Conservation (phyloP, 2,888 invertebrate genomes). For the Subacronicta megacephala region DNA sequence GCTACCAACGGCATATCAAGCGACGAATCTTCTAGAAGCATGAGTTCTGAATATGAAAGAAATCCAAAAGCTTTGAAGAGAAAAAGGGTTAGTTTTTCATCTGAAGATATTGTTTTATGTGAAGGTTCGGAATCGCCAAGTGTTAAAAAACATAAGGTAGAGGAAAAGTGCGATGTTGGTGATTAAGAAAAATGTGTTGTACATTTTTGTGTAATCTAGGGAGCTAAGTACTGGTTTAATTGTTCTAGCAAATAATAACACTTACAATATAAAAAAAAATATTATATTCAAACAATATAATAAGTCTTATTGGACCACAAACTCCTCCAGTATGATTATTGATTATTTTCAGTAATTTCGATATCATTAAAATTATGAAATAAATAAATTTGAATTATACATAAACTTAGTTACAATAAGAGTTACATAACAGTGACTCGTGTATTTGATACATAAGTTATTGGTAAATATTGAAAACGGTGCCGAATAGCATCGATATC, state of each 20-base stretch:
- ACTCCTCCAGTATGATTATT: too few relatives aligned
- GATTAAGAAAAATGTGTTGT: conserved; percentile 36
- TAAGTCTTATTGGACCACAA: neutral
- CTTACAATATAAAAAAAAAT: too few relatives aligned
- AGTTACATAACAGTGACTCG: too few relatives aligned
- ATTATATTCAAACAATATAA: too few relatives aligned
- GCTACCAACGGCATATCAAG: conserved; percentile 76
- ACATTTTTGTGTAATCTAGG: conserved; percentile 12
- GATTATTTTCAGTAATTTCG: too few relatives aligned
- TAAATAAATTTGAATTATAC: too few relatives aligned
- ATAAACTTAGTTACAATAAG: too few relatives aligned
- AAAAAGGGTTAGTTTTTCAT: conserved; percentile 69
- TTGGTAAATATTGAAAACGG: too few relatives aligned
- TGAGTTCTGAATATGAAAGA: conserved; percentile 64
- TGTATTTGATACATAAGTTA: too few relatives aligned
- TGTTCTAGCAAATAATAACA: neutral
- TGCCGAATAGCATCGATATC: too few relatives aligned
- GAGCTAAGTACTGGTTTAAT: neutral
- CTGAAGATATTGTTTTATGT: conserved; percentile 60
- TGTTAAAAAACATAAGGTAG: conserved; percentile 48
- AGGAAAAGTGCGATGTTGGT: conserved; percentile 45
- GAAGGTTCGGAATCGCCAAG: conserved; percentile 47
- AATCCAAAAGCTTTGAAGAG: conserved; percentile 67
- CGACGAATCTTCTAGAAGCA: conserved; percentile 70
- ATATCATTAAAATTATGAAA: too few relatives aligned